Evolutionary conservation across 2,888 invertebrate species (phyloP).

Genomic region (Eristalinus aeneus): DNA sequence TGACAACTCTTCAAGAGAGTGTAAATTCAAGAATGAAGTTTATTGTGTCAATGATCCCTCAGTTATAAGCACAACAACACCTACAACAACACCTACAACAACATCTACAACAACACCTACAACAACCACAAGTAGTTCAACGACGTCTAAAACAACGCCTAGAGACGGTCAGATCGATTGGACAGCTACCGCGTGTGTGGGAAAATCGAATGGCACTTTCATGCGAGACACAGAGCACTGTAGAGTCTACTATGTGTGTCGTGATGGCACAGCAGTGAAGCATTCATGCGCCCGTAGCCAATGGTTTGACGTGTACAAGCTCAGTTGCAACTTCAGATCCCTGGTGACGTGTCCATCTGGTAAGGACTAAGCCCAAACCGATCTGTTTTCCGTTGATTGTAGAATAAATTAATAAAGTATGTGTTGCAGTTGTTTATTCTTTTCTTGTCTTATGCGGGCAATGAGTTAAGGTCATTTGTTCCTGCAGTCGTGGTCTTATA

Average conservation of each 20-base stretch:
- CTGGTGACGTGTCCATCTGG: slow-evolving; percentile 32
- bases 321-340: slow-evolving; percentile 48
- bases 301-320: slow-evolving; percentile 65
- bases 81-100: neutral
- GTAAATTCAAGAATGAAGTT: neutral
- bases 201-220: slow-evolving; percentile 18
- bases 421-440: neutral
- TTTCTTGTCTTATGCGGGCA: too few relatives aligned
- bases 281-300: slow-evolving; percentile 47
- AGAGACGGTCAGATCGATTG: slow-evolving; percentile 29
- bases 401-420: neutral
- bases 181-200: slow-evolving; percentile 20
- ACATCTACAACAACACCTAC: neutral
- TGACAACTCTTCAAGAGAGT: neutral
- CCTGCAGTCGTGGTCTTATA: too few relatives aligned
- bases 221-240: slow-evolving; percentile 44
- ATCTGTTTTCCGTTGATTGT: slow-evolving; percentile 1
- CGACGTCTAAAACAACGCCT: neutral
- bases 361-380: slow-evolving; percentile 9
- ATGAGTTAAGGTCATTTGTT: too few relatives aligned
- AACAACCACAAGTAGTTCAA: neutral
- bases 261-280: slow-evolving; percentile 36
- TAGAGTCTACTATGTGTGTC: slow-evolving; percentile 60
- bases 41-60: neutral
- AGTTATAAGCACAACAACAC: neutral